phyloP scores from a whole-genome alignment of 2,888 invertebrate genomes.

The Dryococelus australis region DNA sequence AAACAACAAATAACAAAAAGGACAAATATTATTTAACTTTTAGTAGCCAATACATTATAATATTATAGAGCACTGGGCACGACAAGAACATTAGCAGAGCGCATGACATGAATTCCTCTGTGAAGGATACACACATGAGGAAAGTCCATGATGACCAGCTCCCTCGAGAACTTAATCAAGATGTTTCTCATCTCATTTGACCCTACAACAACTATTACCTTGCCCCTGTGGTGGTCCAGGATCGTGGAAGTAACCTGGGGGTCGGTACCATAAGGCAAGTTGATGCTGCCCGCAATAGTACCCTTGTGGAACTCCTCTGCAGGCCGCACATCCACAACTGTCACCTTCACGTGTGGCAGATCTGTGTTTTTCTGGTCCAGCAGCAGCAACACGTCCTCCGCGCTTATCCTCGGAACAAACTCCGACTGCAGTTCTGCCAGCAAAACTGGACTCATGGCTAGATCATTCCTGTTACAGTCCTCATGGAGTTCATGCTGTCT shows the following conservation, averaged over 20 bases:
- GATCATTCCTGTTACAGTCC: conserved; percentile 46
- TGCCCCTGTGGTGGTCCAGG: conserved; percentile 68
- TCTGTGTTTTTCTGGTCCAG: conserved; percentile 58
- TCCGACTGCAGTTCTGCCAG: conserved; percentile 75
- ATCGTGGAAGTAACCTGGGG: conserved; percentile 63
- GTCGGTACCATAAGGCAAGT: conserved; percentile 86
- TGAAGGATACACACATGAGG: conserved; percentile 85
- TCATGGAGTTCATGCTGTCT: conserved; percentile 73
- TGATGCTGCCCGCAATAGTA: conserved; percentile 81
- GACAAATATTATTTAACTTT: no score
- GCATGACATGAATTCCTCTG: conserved; percentile 83
- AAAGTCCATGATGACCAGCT: conserved; percentile 79
- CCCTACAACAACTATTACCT: conserved; percentile 80
- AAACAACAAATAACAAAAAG: no score
- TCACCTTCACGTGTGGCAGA: conserved; percentile 59
- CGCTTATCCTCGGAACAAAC: conserved; percentile 83
- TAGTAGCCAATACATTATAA: no score
- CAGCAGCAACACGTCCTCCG: conserved; percentile 81
- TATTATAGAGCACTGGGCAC: conserved; percentile 56
- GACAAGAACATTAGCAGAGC: conserved; percentile 58
- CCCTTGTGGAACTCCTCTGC: conserved; percentile 75
- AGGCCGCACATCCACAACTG: conserved; percentile 75
- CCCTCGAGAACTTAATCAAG: conserved; percentile 80
- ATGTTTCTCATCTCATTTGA: conserved; percentile 26
- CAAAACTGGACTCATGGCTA: conserved; percentile 71